A percentile compares a stretch with the other conserved stretches of the same genome.
Conservation (phyloP, 2,797 vertebrate genomes). For the Carapus acus region DNA sequence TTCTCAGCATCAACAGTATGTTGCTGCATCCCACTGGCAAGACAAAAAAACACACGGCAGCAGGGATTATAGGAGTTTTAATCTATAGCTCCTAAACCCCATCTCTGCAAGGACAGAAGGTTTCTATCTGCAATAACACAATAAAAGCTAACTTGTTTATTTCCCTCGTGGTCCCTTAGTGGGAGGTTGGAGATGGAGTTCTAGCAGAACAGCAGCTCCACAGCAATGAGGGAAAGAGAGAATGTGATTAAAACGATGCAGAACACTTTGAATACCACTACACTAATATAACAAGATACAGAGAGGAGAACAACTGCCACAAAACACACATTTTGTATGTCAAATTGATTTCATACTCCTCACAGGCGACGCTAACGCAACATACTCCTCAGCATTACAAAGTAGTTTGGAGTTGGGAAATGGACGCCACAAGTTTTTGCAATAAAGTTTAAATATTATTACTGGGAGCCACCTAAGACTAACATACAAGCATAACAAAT, state of each 20-base stretch:
- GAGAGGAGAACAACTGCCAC: slow-evolving; percentile 3
- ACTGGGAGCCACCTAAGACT: slow-evolving; percentile 47
- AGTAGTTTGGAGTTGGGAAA: slow-evolving; percentile 32
- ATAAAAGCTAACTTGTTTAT: slow-evolving; percentile 23
- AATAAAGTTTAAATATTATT: slow-evolving; percentile 59
- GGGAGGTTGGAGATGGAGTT: slow-evolving; percentile 11
- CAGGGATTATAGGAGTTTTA: not conserved
- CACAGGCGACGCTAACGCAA: slow-evolving; percentile 33
- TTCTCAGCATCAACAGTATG: not conserved
- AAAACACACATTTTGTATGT: slow-evolving; percentile 12
- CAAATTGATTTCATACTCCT: slow-evolving; percentile 16
- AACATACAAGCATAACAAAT: slow-evolving; percentile 54
- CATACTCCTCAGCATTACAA: slow-evolving; percentile 27
- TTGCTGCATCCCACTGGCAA: not conserved
- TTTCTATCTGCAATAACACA: slow-evolving; percentile 32
- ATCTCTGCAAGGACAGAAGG: slow-evolving; percentile 8
- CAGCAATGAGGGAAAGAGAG: too few relatives aligned
- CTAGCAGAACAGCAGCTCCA: slow-evolving; percentile 11
- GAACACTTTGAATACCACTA: slow-evolving; percentile 13
- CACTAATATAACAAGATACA: slow-evolving; percentile 18
- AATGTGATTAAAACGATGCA: slow-evolving; percentile 27
- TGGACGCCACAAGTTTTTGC: slow-evolving; percentile 35
- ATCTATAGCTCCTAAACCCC: not conserved
- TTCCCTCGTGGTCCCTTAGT: slow-evolving; percentile 22
- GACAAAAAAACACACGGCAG: not conserved